Evolutionary conservation across 1,140 invertebrate species (phyloP).

Genomic region (Hormaphis cornu): DNA sequence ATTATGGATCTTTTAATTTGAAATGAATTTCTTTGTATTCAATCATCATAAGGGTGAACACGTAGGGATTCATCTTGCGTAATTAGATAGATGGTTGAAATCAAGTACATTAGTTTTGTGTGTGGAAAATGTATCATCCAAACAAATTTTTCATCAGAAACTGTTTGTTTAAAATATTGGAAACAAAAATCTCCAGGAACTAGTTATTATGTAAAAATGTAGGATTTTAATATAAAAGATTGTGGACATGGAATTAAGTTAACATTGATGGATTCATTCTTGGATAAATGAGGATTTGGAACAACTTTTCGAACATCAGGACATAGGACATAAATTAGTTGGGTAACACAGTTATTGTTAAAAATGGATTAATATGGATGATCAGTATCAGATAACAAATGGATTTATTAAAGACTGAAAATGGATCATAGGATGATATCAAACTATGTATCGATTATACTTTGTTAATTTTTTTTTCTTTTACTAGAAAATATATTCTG

Average conservation of each 20-base stretch:
- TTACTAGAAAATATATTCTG: neutral
- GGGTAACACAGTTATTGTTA: neutral
- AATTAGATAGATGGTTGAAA: neutral
- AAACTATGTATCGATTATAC: neutral
- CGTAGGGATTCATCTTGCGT: neutral
- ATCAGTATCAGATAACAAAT: neutral
- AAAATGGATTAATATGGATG: neutral
- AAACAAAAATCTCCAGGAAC: neutral
- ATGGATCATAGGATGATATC: slow-evolving; percentile 1
- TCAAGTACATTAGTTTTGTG: neutral
- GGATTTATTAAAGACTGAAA: neutral
- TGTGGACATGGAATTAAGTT: neutral
- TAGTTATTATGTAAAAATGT: neutral
- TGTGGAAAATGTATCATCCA: neutral
- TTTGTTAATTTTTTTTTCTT: too few relatives aligned
- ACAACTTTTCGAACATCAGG: neutral
- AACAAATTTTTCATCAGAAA: neutral
- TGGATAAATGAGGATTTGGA: slow-evolving; percentile 6
- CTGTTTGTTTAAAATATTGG: neutral
- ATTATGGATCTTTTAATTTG: neutral
- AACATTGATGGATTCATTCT: neutral
- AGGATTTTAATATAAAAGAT: neutral
- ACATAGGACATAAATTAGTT: neutral
- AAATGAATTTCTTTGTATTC: neutral
- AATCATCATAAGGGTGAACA: neutral